These are phyloP conservation scores for Notechis scutatus DNA, from an alignment of 2,113 vertebrate species.

Conservation along the genomic window DNA sequence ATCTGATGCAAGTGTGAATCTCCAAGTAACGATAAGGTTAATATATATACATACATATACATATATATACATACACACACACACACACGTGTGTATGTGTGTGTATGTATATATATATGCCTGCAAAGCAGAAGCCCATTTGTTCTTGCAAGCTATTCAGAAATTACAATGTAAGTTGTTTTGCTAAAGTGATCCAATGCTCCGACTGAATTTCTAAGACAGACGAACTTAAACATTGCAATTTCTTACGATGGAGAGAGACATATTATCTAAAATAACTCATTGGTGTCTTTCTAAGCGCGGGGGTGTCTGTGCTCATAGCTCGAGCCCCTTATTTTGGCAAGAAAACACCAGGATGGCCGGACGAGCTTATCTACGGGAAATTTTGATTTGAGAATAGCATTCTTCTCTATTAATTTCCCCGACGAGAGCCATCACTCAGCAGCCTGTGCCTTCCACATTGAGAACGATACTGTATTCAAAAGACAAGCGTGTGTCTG, in stretches of 20 bases:
- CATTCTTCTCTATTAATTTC: too few species aligned
- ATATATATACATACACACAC: too few species aligned
- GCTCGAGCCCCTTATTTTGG: background rate
- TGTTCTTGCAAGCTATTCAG: background rate
- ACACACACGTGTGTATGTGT: too few species aligned
- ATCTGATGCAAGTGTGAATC: background rate
- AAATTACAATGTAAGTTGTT: background rate
- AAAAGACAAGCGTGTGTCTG: too few species aligned
- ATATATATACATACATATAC: fast-evolving
- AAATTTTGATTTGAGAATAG: background rate
- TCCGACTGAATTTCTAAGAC: background rate
- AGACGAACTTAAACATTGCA: background rate
- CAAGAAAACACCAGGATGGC: background rate
- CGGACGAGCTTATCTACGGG: background rate
- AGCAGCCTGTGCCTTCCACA: background rate
- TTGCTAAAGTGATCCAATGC: background rate
- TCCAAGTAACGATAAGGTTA: too few species aligned
- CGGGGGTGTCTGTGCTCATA: background rate
- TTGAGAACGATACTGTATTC: background rate
- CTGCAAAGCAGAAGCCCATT: background rate
- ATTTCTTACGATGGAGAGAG: background rate
- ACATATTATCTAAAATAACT: background rate
- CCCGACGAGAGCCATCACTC: background rate
- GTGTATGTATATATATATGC: background rate
- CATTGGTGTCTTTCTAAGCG: background rate